phyloP scores from a whole-genome alignment of 2,113 vertebrate species.

The Crotalus horridus region DNA sequence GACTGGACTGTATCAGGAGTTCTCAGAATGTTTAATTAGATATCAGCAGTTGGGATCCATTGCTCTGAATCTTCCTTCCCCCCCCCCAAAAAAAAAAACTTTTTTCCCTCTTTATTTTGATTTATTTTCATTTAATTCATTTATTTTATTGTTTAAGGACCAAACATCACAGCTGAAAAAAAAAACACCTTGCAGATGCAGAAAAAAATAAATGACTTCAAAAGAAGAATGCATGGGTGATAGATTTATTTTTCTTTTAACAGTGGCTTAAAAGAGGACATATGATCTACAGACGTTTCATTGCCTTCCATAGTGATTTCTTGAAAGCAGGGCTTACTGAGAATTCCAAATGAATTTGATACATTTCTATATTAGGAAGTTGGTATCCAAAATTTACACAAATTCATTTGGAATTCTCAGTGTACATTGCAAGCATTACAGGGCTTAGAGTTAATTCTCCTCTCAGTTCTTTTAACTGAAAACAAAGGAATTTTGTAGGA shows the following conservation, averaged over 20 bases:
- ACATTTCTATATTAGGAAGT: too few relatives aligned
- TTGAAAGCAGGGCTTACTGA: background rate
- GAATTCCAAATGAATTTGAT: background rate
- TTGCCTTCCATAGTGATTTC: background rate
- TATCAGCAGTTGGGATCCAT: slow-evolving; percentile 16
- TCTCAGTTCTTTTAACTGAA: background rate
- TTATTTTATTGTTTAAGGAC: slow-evolving; percentile 50
- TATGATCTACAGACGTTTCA: background rate
- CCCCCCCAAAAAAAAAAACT: background rate
- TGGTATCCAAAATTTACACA: too few relatives aligned
- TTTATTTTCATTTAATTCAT: slow-evolving; percentile 2
- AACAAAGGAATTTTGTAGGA: background rate
- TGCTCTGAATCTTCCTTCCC: background rate
- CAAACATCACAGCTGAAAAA: background rate
- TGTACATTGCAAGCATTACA: background rate
- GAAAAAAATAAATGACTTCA: background rate
- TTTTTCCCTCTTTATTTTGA: slow-evolving; percentile 27
- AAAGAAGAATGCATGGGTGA: background rate
- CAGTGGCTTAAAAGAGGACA: background rate
- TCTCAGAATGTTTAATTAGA: background rate
- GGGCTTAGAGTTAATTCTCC: background rate
- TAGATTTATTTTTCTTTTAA: background rate
- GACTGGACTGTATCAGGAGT: background rate
- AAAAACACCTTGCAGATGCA: background rate
- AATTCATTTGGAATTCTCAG: too few relatives aligned